Base-by-base conservation (phyloP, 1,140 invertebrate species). In the Calephelis nemesis region DNA sequence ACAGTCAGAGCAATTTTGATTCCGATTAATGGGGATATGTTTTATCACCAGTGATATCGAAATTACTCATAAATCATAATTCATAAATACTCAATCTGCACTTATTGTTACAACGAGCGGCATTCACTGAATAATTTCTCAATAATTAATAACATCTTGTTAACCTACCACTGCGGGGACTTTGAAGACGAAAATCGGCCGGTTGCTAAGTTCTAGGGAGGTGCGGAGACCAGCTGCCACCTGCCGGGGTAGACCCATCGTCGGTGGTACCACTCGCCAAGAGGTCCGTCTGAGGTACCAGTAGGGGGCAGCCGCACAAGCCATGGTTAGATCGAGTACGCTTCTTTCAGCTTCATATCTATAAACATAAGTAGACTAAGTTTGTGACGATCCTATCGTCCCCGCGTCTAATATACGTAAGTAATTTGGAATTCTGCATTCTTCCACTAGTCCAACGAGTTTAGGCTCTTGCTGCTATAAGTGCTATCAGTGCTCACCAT, bases 111-210 rank as follows among this genome's bases (percentile, higher is more conserved):
- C 30, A 2, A 30, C 3, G 30, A 30, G 30, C 30, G 30, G 30
- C 69, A 65, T 47, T 7, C 62, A 64, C 63, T 45, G 30, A 42
- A 69, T 13, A 15, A 63, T 49, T 65, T 49, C 69, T 66, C 60
- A 72, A 52, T 49, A 65, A 65, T 71, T 72, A 63, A 76, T 69
- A 45, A 72, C 63, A 52, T 78, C 74, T 30, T 76, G 73, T 47
- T 73, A 73, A 7, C 76, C 15, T 54, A 54, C 9, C 15, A 54
- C 8, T 5, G 52, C 52, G 9, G 52, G 52, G 4, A 71, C 74
- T 76, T 85, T 85, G 63, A 87, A 77, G 19, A 84, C 75, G 48
- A 84, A 84, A 47, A 85, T 76, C 0, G 82, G 82, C 15, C 81
- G 74, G 54, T 78, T 83, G 69, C 65, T 81, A 8, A 83, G 70